A percentile compares a stretch with the other conserved stretches of the same genome.
Conservation (phyloP, 2,113 vertebrate genomes). For the Scophthalmus maximus region DNA sequence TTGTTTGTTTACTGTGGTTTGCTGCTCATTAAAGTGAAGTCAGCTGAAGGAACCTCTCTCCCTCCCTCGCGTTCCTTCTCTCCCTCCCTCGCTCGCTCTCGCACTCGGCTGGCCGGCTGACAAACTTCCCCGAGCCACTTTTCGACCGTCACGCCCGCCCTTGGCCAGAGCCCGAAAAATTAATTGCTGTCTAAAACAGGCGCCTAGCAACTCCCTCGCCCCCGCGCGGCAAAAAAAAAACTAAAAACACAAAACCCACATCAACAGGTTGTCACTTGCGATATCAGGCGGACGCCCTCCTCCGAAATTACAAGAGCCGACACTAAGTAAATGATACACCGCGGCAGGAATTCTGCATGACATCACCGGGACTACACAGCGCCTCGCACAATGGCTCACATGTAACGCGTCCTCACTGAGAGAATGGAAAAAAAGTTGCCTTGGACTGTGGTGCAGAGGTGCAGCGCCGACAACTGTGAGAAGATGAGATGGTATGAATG, state of each 20-base stretch:
- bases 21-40: constrained; percentile 81
- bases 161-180: constrained; percentile 70
- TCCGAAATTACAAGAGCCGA: constrained; percentile 66
- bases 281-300: constrained; percentile 53
- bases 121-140: constrained; percentile 73
- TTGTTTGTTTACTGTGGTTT: constrained; percentile 86
- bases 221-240: constrained; percentile 57
- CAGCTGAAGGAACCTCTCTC: constrained; percentile 66
- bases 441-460: not conserved
- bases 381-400: constrained; percentile 26
- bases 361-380: constrained; percentile 57
- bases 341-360: constrained; percentile 72
- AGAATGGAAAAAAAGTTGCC: constrained; percentile 9
- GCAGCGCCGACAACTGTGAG: not conserved
- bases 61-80: constrained; percentile 30
- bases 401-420: not conserved
- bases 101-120: constrained; percentile 59
- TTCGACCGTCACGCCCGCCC: constrained; percentile 70
- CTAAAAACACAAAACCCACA: no score
- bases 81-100: constrained; percentile 27
- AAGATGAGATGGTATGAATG: not conserved
- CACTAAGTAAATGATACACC: constrained; percentile 62
- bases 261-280: constrained; percentile 80
- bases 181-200: constrained; percentile 75
- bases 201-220: constrained; percentile 69